A percentile compares a stretch with the other conserved stretches of the same genome.
Conservation (phyloP, 2,888 invertebrate species). For the Xanthia icteritia region DNA sequence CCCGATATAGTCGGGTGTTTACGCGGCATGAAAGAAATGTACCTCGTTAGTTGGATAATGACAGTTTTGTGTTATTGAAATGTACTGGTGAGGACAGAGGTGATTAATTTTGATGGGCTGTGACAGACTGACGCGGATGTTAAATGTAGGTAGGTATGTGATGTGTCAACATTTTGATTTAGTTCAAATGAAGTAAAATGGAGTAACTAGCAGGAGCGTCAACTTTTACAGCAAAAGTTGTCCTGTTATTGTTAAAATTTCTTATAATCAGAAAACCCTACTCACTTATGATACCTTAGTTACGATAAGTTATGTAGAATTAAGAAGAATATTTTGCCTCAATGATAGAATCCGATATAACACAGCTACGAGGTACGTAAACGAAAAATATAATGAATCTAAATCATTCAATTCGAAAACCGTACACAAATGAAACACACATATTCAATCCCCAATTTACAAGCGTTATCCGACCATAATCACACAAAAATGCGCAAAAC, state of each 20-base stretch:
- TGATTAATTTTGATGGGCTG: constrained; percentile 62
- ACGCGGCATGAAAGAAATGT: constrained; percentile 81
- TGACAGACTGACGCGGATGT: constrained; percentile 14
- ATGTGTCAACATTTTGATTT: not conserved
- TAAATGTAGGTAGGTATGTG: not conserved
- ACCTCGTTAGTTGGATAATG: constrained; percentile 87
- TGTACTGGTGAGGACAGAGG: constrained; percentile 76
- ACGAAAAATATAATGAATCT: not conserved
- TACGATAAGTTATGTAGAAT: not conserved
- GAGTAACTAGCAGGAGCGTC: no score
- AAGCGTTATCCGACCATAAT: constrained; percentile 35
- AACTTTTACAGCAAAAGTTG: no score
- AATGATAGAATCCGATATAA: not conserved
- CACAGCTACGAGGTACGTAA: not conserved
- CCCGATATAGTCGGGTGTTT: constrained; percentile 78
- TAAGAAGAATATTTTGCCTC: not conserved
- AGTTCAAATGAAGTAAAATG: not conserved
- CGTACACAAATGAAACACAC: constrained; percentile 12
- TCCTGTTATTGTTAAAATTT: not conserved
- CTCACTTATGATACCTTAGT: not conserved
- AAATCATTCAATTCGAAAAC: not conserved
- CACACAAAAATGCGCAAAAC: constrained; percentile 49
- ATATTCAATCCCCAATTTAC: constrained; percentile 17
- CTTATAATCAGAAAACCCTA: not conserved
- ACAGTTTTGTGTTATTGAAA: constrained; percentile 82